Base-by-base conservation (phyloP, 1,140 invertebrate species). In the Thaumatotibia leucotreta region DNA sequence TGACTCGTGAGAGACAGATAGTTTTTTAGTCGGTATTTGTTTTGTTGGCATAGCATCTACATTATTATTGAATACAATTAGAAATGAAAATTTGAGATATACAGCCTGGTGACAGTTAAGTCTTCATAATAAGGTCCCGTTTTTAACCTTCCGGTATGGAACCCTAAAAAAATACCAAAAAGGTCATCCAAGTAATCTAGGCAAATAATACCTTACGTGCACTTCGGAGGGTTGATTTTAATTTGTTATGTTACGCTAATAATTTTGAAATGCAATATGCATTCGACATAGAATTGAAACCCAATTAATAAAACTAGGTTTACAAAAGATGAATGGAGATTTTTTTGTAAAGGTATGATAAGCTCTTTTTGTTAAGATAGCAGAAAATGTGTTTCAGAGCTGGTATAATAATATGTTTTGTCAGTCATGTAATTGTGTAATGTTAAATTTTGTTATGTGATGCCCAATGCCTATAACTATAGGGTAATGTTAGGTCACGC, bases 321-420 rank as follows among this genome's bases (percentile, higher is more conserved):
- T 29, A 58, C n/a, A 52, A 49, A 3, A 24, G 52, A 2, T 58
- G 27, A n/a, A 58, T 58, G 6, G 6, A 27, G 52, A 58, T 58
- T 58, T 58, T 29, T 58, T 58, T 58, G 23, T 8, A 45, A 20
- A 45, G 39, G 39, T 27, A 27, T 24, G 52, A 58, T 58, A 58
- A 58, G 27, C 5, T 8, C n/a, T 58, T 27, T 58, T 52, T 52
- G 50, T 52, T 24, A n/a, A n/a, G n/a, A 58, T 27, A 3, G 50
- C 10, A 27, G 52, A 31, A 32, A 61, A 58, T 23, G 31, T 50
- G 35, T 50, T 66, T 45, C 67, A 68, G 50, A 67, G 50, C 54
- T 50, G 45, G 49, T 17, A 69, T 65, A 66, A 71, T n/a, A n/a
- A 14, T n/a, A 58, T 45, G 17, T n/a, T 58, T n/a, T 58, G 23